phyloP scores from a whole-genome alignment of 2,888 invertebrate genomes.

The Prosopocoilus inquinatus region DNA sequence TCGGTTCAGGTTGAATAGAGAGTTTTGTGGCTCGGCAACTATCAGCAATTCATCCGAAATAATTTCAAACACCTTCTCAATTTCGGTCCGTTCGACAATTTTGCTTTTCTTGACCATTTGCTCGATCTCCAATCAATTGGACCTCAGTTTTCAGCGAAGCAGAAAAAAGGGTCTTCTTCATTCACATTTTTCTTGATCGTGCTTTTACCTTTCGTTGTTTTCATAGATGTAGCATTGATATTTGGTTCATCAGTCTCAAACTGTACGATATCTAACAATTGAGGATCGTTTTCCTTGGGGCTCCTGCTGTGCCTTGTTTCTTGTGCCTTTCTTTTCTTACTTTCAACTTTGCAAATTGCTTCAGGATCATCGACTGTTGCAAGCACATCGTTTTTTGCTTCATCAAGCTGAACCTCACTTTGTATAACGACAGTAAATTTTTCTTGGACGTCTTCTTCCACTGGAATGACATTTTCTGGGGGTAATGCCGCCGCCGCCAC shows the following conservation, averaged over 20 bases:
- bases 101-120: no score
- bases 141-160: no score
- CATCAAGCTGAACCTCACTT: background rate
- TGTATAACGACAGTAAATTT: no score
- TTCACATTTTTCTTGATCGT: background rate
- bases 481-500: background rate
- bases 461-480: background rate
- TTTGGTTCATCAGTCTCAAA: no score
- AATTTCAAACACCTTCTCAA: no score
- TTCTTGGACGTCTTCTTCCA: no score
- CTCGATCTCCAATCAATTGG: no score
- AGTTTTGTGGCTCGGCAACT: background rate
- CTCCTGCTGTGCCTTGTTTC: constrained; percentile 3
- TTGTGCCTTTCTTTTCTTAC: background rate
- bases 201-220: background rate
- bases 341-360: background rate
- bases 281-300: background rate
- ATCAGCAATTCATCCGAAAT: background rate
- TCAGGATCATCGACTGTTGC: background rate
- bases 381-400: background rate
- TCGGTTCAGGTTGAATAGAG: background rate
- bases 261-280: no score
- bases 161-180: no score
- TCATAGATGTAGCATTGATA: no score
- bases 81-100: no score